Evolutionary conservation across 1,140 invertebrate species (phyloP), one percentile per base, ranked within the genome.

Genomic region (Hyles euphorbiae): DNA sequence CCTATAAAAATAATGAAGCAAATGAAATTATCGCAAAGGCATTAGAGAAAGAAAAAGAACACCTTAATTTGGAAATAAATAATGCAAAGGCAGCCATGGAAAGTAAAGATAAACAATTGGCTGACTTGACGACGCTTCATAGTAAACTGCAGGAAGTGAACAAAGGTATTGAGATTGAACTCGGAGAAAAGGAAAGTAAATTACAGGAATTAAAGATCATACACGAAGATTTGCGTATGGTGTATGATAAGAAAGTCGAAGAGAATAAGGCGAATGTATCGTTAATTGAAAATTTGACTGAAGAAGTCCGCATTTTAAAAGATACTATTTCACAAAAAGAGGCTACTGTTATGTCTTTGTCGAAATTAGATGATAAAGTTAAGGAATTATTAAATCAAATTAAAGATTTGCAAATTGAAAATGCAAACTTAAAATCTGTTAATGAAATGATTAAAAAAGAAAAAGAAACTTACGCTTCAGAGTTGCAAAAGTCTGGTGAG

Each of bases 371-470:
- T 49, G 34, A 54, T 74, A 44, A 44, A 69, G 34, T 58, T 12
- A 61, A 34, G 40, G 8, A 11, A 10, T 44, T 32, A 65, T 64
- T 36, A 43, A 62, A 61, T 65, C 72, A 7, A 63, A 62, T 58
- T 7, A 65, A 47, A 8, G 52, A 9, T 9, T 52, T 75, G 54
- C 51, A 74, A 64, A 43, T 74, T n/a, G 74, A 83, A 53, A 65
- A 75, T 34, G 47, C 65, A 11, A 63, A 66, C 9, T 58, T 86
- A 45, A 88, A 78, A 65, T 59, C 58, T 46, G 52, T 78, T 0
- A 83, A 87, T 56, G 54, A 81, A 52, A 54, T 68, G 0, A 75
- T 86, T 45, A 53, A 44, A 7, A 74, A 76, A 64, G 83, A 87
- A 66, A 85, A 78, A 56, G 72, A 86, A 36, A 47, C 54, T 12